A percentile compares a stretch with the other conserved stretches of the same genome.
Evolutionary conservation across 2,797 vertebrate species (phyloP).

Genomic region (Sylvilagus floridanus): DNA sequence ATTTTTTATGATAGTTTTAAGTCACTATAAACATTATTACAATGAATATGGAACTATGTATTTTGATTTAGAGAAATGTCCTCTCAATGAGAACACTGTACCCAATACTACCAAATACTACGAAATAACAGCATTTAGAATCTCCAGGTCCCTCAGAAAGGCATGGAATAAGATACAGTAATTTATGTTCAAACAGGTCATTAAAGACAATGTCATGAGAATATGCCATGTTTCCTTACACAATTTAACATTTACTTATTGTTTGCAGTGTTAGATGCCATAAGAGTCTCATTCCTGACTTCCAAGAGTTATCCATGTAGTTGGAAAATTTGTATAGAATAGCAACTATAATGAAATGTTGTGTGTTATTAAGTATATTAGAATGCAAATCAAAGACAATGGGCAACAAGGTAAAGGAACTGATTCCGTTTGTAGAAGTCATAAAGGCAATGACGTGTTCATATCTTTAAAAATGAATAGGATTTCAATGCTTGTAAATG

Average conservation of each 20-base stretch:
- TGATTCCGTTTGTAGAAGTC: not conserved
- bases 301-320: not conserved
- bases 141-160: accelerated
- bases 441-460: not conserved
- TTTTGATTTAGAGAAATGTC: slow-evolving; percentile 7
- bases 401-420: not conserved
- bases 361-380: not conserved
- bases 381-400: not conserved
- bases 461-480: not conserved
- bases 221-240: not conserved
- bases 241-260: not conserved
- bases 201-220: not conserved
- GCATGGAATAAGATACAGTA: not conserved
- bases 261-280: not conserved
- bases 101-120: not conserved
- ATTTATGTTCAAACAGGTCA: not conserved
- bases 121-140: not conserved
- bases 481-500: not conserved
- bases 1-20: not conserved
- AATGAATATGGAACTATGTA: not conserved
- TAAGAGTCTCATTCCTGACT: not conserved
- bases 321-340: not conserved
- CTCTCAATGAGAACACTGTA: not conserved
- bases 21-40: not conserved
- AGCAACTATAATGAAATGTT: not conserved